Evolutionary conservation across 2,113 vertebrate species (phyloP), one percentile per base, ranked within the genome.

Genomic region (Girardinichthys multiradiatus): DNA sequence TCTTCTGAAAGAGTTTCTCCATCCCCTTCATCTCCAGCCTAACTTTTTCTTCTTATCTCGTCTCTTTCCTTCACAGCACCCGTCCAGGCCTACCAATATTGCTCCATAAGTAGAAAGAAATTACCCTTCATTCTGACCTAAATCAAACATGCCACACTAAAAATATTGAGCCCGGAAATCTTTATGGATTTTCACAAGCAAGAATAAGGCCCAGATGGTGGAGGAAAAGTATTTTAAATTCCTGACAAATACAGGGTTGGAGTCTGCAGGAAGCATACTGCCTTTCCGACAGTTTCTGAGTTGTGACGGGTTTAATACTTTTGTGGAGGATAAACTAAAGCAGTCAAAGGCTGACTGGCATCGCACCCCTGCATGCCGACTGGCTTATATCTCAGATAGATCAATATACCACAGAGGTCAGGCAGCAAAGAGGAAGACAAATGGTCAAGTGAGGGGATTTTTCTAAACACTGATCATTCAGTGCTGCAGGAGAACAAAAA

Each of bases 381-480:
- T 62, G 31, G 68, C 62, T 66, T 77, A 86, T 81, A 85, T 81
- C 85, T 86, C 33, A 42, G 37, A 77, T 51, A 80, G 82, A 85
- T 85, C 77, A 78, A 89, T 90, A 82, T 58, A 70, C 72, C 63
- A 61, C 58, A 71, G 82, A 90, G 81, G 83, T 86, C 86, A 83
- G 81, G 76, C 33, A 61, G 66, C 72, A 82, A 75, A 82, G 72
- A 82, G 81, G n/a, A 81, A 86, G 86, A 85, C 74, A 87, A 86
- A 86, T 74, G 83, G 64, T 77, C 39, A 11, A 51, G 68, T 77
- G 80, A 13, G 31, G 24, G 70, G 1, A 17, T 57, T 78, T 82
- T 73, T 58, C 73, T 59, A 64, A 81, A 64, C 54, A 37, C 24
- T 2, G 37, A 76, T 84, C 68, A 75, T 72, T 88, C 70, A n/a